Conservation (phyloP, 2,888 invertebrate species). For the Mallateleia sp. region DNA sequence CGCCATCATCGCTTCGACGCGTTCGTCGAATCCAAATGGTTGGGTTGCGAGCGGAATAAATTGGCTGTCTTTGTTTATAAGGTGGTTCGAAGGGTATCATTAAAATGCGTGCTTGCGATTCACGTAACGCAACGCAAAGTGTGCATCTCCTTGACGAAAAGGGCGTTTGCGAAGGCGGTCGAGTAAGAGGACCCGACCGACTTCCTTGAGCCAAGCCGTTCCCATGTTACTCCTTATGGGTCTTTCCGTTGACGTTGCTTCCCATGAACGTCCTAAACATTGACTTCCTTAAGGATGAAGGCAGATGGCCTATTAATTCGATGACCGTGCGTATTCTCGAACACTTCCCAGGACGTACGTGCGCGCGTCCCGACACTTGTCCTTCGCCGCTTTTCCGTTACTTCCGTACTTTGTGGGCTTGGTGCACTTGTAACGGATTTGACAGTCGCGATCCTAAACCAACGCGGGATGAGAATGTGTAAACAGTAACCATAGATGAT, state of each 20-base stretch:
- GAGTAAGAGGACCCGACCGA: conserved; percentile 74
- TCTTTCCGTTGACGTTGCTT: conserved; percentile 89
- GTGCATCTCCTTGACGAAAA: conserved; percentile 76
- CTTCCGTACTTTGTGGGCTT: conserved; percentile 47
- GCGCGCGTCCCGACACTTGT: conserved; percentile 81
- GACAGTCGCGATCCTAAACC: background rate
- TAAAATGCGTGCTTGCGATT: conserved; percentile 73
- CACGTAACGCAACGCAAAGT: conserved; percentile 65
- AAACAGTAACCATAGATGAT: too few species aligned
- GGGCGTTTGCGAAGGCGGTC: conserved; percentile 79
- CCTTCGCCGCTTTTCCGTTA: conserved; percentile 82
- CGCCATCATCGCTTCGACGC: conserved; percentile 17
- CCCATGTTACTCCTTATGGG: conserved; percentile 88
- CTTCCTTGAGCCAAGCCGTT: conserved; percentile 84
- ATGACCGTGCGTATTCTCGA: conserved; percentile 73
- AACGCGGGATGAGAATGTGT: background rate
- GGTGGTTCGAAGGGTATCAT: conserved; percentile 62
- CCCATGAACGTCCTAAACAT: conserved; percentile 89
- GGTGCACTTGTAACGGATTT: conserved; percentile 61
- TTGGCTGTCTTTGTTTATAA: conserved; percentile 73
- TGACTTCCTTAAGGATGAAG: conserved; percentile 88
- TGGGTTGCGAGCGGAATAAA: conserved; percentile 64
- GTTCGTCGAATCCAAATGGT: conserved; percentile 44
- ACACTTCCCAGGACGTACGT: conserved; percentile 62
- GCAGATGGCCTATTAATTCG: conserved; percentile 89